Evolutionary conservation across 2,797 vertebrate species (phyloP).

Genomic region (Acrocephalus scirpaceus): DNA sequence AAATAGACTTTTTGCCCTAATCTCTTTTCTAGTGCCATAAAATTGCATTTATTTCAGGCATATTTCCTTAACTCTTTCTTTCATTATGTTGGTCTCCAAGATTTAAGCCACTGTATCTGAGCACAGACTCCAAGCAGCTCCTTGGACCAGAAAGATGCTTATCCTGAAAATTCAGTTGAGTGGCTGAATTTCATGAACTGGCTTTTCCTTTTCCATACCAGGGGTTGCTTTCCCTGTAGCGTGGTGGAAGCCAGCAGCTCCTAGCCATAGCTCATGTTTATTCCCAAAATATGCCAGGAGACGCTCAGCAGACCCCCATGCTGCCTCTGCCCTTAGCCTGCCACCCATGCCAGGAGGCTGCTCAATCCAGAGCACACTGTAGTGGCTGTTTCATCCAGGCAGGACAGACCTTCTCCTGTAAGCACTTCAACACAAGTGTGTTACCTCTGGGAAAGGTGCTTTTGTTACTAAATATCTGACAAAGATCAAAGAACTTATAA

Average conservation of each 20-base stretch:
- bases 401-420: neutral
- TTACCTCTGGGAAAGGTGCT: neutral
- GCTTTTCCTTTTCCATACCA: neutral
- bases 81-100: neutral
- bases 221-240: neutral
- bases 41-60: constrained; percentile 32
- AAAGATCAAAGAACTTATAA: neutral
- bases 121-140: neutral
- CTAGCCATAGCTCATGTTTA: neutral
- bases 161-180: constrained; percentile 5
- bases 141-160: neutral
- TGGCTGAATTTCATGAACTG: neutral
- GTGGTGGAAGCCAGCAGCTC: accelerated
- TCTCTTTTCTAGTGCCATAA: neutral
- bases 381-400: neutral
- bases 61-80: constrained; percentile 9
- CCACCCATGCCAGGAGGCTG: neutral
- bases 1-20: constrained; percentile 10
- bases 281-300: neutral
- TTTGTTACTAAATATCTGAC: neutral
- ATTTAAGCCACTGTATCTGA: neutral
- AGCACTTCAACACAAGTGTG: neutral
- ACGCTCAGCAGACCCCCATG: accelerated
- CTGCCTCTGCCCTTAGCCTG: neutral
- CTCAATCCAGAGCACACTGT: accelerated